phyloP scores from a whole-genome alignment of 1,140 invertebrate genomes.

The Drosophila funebris region DNA sequence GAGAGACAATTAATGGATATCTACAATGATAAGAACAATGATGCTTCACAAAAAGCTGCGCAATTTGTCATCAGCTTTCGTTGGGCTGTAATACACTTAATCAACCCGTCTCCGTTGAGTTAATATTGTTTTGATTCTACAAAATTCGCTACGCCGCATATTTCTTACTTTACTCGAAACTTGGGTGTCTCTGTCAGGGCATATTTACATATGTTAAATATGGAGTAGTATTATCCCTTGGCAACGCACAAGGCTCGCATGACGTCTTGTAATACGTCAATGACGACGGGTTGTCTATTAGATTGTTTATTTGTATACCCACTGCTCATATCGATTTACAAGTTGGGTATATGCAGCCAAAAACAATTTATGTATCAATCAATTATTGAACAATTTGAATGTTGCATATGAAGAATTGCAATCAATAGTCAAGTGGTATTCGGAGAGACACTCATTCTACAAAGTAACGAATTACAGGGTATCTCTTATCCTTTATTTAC shows the following conservation, averaged over 20 bases:
- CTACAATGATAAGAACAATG: conserved; percentile 15
- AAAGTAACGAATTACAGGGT: too few relatives aligned
- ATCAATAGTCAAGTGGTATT: too few relatives aligned
- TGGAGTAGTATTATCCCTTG: conserved; percentile 56
- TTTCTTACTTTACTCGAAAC: conserved; percentile 45
- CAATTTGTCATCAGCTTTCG: conserved; percentile 77
- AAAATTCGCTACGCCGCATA: conserved; percentile 70
- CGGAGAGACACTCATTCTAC: too few relatives aligned
- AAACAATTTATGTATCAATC: too few relatives aligned
- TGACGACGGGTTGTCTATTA: conserved; percentile 79
- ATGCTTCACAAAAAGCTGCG: conserved; percentile 43
- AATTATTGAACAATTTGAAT: too few relatives aligned
- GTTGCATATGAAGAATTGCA: too few relatives aligned
- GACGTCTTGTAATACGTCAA: conserved; percentile 79
- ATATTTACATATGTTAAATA: conserved; percentile 68
- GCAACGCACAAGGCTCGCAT: conserved; percentile 63
- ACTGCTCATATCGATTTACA: not conserved
- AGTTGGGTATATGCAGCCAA: not conserved
- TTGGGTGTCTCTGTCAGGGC: conserved; percentile 12
- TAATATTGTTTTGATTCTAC: conserved; percentile 20
- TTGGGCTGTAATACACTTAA: conserved; percentile 52
- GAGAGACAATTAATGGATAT: conserved; percentile 4
- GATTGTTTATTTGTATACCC: conserved; percentile 69
- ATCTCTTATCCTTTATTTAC: not conserved
- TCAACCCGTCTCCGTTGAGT: conserved; percentile 26